Evolutionary conservation across 2,113 vertebrate species (phyloP).

Genomic region (Hypocryptadius cinnamomeus): DNA sequence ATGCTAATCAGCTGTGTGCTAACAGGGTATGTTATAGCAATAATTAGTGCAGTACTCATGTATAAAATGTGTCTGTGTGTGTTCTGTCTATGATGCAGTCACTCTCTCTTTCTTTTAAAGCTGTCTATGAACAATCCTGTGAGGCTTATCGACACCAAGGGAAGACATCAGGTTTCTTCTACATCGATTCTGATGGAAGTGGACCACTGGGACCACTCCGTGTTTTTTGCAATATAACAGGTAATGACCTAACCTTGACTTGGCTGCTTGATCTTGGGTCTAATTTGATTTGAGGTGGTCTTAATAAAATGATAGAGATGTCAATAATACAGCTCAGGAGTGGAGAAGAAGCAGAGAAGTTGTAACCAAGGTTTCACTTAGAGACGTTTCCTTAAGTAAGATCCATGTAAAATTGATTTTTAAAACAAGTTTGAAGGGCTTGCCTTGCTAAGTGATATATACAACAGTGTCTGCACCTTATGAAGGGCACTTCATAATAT

Average conservation of each 20-base stretch:
- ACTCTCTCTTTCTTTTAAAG: constrained; percentile 63
- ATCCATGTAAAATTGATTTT: neutral
- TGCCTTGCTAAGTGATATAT: neutral
- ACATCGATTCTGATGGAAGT: constrained; percentile 91
- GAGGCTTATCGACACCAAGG: constrained; percentile 90
- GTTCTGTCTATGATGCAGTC: neutral
- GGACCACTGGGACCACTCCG: constrained; percentile 83
- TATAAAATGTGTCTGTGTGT: neutral
- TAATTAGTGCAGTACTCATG: neutral
- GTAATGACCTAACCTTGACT: constrained; percentile 62
- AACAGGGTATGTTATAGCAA: neutral
- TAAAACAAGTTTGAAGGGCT: neutral
- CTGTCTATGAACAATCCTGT: constrained; percentile 89
- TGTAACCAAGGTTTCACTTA: neutral
- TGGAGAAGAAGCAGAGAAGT: neutral
- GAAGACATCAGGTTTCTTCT: constrained; percentile 85
- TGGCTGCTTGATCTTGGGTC: neutral
- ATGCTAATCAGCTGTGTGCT: neutral
- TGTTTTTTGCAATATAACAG: constrained; percentile 95
- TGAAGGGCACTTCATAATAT: neutral
- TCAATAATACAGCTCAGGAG: neutral
- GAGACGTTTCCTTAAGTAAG: neutral
- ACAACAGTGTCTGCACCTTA: neutral
- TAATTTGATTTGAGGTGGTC: neutral
- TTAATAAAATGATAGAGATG: neutral